Base-by-base conservation (phyloP, 2,888 invertebrate genomes). In the Melanchra persicariae region DNA sequence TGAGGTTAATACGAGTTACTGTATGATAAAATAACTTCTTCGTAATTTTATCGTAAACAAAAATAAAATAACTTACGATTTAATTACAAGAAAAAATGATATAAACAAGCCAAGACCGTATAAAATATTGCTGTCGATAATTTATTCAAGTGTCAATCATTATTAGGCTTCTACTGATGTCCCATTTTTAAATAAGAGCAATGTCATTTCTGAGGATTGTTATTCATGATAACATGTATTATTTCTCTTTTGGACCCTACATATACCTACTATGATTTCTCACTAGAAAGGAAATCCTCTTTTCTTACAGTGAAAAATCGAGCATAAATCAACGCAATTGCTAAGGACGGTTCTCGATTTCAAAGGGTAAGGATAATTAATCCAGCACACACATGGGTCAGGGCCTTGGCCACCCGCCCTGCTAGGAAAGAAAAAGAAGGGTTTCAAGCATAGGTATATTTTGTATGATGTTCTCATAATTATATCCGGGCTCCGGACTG, bases 111-210 rank as follows among this genome's bases (percentile, higher is more conserved):
- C 66, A 52, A 65, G 57, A 55, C 15, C 63, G 37, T 54, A 67
- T 74, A 70, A 62, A 77, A 67, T 68, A 77, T 76, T 69, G 49
- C 55, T 60, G 40, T 61, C 45, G 57, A 59, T 67, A 55, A 72
- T 67, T 58, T 60, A 64, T 58, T 70, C 61, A 61, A 74, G 51
- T 71, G 57, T 77, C 78, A 70, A 59, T 75, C 49, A 71, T 82
- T 84, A 79, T 70, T 68, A 79, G 66, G 71, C 73, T 73, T 76
- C 70, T 67, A 68, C 55, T 43, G 75, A 60, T 83, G 87, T 77
- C 87, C 89, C 80, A 87, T 80, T 87, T 89, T 85, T 76, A 17
- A 84, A 66, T 80, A 67, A 57, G 84, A 81, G 74, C 83, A 82
- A 87, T 87, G 79, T 73, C 81, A 84, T 49, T 51, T 43, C 71